Percentiles rank a stretch among this genome's conserved stretches.
phyloP scores from a whole-genome alignment of 2,888 invertebrate genomes.

The Chorisops tibialis region DNA sequence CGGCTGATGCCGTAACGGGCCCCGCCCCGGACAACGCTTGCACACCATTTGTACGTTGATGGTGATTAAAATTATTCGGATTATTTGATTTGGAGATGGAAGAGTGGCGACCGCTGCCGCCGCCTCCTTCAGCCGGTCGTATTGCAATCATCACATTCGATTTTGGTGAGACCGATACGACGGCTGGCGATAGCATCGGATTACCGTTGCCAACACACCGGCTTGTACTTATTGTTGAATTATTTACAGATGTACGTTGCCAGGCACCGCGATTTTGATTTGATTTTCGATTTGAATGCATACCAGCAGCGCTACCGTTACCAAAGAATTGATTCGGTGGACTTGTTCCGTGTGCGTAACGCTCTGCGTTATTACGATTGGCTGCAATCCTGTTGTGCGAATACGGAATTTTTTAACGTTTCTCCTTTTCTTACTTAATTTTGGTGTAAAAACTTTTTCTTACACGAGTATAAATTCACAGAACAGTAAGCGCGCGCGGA shows the following conservation, averaged over 20 bases:
- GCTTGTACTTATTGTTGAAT: constrained; percentile 11
- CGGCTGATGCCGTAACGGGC: background rate
- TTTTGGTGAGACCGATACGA: constrained; percentile 19
- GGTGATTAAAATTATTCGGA: constrained; percentile 6
- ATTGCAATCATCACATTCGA: background rate
- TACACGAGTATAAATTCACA: too few relatives aligned
- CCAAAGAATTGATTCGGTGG: constrained; percentile 22
- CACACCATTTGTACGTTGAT: constrained; percentile 26
- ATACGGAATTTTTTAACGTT: constrained; percentile 24
- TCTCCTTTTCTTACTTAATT: background rate
- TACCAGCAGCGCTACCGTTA: constrained; percentile 34
- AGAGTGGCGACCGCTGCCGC: too few relatives aligned
- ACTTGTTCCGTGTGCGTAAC: constrained; percentile 33
- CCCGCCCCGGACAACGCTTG: constrained; percentile 28
- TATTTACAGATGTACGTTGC: constrained; percentile 19
- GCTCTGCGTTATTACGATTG: constrained; percentile 31
- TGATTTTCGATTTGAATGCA: constrained; percentile 16
- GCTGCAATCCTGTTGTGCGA: constrained; percentile 31
- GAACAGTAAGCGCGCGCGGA: too few relatives aligned
- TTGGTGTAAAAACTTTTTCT: too few relatives aligned
- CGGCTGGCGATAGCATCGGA: constrained; percentile 6
- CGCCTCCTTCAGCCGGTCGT: constrained; percentile 22
- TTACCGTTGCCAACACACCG: constrained; percentile 15
- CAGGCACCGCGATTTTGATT: constrained; percentile 21
- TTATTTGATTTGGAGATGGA: constrained; percentile 25